These are phyloP conservation scores for Allacma fusca DNA, from an alignment of 2,888 invertebrate species.

Conservation along the genomic window DNA sequence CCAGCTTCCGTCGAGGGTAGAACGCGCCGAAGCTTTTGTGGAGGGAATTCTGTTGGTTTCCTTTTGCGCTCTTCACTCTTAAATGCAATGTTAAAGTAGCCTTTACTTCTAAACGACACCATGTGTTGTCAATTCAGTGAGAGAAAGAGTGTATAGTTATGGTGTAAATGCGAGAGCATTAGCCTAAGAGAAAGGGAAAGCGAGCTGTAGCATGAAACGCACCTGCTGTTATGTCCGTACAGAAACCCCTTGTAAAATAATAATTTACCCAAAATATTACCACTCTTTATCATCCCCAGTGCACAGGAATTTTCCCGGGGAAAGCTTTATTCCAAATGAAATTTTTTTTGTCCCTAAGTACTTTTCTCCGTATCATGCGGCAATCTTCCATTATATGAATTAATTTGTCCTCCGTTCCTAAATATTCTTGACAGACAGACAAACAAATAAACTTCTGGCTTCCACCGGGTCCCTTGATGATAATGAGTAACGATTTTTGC, in stretches of 20 bases:
- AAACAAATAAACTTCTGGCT: not conserved
- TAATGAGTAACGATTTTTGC: not conserved
- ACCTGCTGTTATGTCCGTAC: not conserved
- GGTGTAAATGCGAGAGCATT: not conserved
- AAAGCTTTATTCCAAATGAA: too few species aligned
- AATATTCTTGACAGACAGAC: not conserved
- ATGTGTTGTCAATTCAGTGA: conserved; percentile 2
- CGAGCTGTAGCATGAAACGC: not conserved
- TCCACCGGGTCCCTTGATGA: not conserved
- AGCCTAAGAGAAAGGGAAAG: not conserved
- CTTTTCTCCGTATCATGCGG: too few species aligned
- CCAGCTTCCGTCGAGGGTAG: not conserved
- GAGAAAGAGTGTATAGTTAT: not conserved
- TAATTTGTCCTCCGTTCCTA: too few species aligned
- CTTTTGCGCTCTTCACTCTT: not conserved
- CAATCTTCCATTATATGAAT: too few species aligned
- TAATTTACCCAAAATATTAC: not conserved
- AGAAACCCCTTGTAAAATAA: not conserved
- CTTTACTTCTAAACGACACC: conserved; percentile 10
- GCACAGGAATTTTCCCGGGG: too few species aligned
- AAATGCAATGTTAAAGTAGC: not conserved
- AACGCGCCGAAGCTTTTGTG: conserved; percentile 28
- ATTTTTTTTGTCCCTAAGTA: too few species aligned
- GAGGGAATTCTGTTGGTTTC: not conserved
- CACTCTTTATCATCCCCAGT: not conserved